A percentile compares a stretch with the other conserved stretches of the same genome.
Evolutionary conservation across 2,888 invertebrate species (phyloP).

Genomic region (Polydrusus tereticollis): DNA sequence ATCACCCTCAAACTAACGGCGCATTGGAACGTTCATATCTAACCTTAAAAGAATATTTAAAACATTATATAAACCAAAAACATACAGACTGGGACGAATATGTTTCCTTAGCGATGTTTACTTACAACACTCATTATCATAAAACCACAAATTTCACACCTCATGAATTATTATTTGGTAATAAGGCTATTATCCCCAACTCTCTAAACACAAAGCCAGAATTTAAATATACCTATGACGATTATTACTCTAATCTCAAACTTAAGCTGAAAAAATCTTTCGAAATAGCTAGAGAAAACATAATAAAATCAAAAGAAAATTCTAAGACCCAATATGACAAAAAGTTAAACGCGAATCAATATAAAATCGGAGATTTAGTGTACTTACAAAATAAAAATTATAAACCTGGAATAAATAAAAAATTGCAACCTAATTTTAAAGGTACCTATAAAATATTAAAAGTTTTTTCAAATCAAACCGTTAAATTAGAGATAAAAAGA

Average conservation of each 20-base stretch:
- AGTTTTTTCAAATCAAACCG: not conserved
- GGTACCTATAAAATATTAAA: slow-evolving; percentile 15
- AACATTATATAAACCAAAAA: no score
- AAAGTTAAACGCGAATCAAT: not conserved
- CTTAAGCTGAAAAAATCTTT: slow-evolving; percentile 52
- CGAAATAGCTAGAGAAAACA: slow-evolving; percentile 49
- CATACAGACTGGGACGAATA: no score
- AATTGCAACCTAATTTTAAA: slow-evolving; percentile 1
- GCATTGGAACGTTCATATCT: slow-evolving; percentile 52
- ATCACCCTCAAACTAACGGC: no score
- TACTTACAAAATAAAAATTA: not conserved
- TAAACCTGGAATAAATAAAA: not conserved
- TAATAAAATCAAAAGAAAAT: slow-evolving; percentile 20
- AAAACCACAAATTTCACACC: slow-evolving; percentile 57
- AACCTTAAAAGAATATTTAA: slow-evolving; percentile 55
- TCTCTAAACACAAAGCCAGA: slow-evolving; percentile 50
- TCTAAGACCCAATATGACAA: slow-evolving; percentile 27
- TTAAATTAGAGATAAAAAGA: not conserved
- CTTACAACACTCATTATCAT: no score
- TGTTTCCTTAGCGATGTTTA: no score
- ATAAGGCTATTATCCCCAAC: slow-evolving; percentile 57
- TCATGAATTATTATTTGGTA: slow-evolving; percentile 61
- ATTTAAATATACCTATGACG: no score
- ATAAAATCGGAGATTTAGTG: slow-evolving; percentile 18
- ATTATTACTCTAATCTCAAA: slow-evolving; percentile 55